phyloP scores from a whole-genome alignment of 2,797 vertebrate species.

The Benthosema pterotum region DNA sequence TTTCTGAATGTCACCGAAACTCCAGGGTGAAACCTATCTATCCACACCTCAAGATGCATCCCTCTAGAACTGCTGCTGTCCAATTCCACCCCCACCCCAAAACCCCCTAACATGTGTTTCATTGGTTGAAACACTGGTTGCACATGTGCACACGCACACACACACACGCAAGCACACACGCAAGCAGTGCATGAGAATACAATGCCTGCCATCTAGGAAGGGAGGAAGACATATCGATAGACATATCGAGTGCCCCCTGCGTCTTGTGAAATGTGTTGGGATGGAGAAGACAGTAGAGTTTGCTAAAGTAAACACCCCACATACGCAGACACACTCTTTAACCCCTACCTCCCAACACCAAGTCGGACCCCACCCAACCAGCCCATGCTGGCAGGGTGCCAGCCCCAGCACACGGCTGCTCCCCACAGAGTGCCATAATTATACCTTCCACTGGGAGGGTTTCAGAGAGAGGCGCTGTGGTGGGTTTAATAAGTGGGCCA shows the following conservation, averaged over 20 bases:
- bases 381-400: constrained; percentile 36
- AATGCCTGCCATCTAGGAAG: constrained; percentile 59
- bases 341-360: constrained; percentile 7
- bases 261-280: constrained; percentile 14
- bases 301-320: constrained; percentile 18
- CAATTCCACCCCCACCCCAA: not conserved
- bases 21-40: constrained; percentile 3
- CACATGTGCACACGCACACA: constrained; percentile 72
- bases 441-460: constrained; percentile 47
- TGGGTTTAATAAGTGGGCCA: constrained; percentile 35
- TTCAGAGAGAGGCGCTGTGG: constrained; percentile 32
- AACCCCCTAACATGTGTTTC: constrained; percentile 57
- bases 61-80: constrained; percentile 18
- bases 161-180: constrained; percentile 67
- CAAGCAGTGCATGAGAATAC: constrained; percentile 73
- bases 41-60: too few relatives aligned
- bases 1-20: constrained; percentile 18
- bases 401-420: constrained; percentile 33
- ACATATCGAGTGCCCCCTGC: constrained; percentile 34
- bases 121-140: too few relatives aligned
- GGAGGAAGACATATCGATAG: constrained; percentile 69
- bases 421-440: constrained; percentile 62
- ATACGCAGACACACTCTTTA: constrained; percentile 8
- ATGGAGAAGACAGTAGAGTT: not conserved
- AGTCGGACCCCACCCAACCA: constrained; percentile 25